A percentile compares a stretch with the other conserved stretches of the same genome.
Conservation (phyloP, 92 coral and sea anemone species). For the Bergia sp. region DNA sequence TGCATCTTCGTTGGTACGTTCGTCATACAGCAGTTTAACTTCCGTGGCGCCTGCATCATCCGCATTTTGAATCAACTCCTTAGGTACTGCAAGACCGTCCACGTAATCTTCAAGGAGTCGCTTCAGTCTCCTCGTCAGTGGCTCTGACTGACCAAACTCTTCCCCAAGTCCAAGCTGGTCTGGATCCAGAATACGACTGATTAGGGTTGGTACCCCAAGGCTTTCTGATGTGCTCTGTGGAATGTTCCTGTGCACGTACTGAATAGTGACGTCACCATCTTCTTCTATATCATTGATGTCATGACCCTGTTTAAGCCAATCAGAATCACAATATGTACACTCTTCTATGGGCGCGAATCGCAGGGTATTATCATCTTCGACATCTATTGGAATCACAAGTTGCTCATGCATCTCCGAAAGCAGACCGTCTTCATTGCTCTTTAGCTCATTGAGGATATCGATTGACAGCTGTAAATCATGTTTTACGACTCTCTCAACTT, state of each 20-base stretch:
- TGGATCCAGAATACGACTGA: constrained; percentile 75
- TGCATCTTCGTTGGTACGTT: constrained; percentile 71
- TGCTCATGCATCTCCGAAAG: not conserved
- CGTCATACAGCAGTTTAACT: constrained; percentile 75
- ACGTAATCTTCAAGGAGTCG: constrained; percentile 83
- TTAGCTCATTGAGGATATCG: constrained; percentile 71
- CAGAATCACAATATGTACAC: constrained; percentile 85
- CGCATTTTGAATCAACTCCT: constrained; percentile 88
- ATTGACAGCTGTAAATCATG: constrained; percentile 75
- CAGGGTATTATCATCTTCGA: constrained; percentile 44
- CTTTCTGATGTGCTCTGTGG: constrained; percentile 62
- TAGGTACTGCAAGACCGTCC: constrained; percentile 89
- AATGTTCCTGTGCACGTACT: constrained; percentile 67
- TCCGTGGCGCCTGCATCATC: constrained; percentile 91
- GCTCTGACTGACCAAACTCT: constrained; percentile 81
- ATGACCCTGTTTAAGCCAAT: constrained; percentile 71
- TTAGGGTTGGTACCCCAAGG: constrained; percentile 75
- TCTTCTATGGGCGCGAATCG: constrained; percentile 60
- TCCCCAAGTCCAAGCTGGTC: constrained; percentile 84
- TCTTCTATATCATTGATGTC: constrained; percentile 62
- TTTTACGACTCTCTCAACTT: constrained; percentile 1
- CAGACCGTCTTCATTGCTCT: constrained; percentile 10
- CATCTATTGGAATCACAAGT: constrained; percentile 66
- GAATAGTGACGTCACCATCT: constrained; percentile 45
- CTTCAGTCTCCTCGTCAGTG: constrained; percentile 73